A percentile compares a stretch with the other conserved stretches of the same genome.
Evolutionary conservation across 2,113 vertebrate genomes (phyloP).

Genomic region (Mus pahari): DNA sequence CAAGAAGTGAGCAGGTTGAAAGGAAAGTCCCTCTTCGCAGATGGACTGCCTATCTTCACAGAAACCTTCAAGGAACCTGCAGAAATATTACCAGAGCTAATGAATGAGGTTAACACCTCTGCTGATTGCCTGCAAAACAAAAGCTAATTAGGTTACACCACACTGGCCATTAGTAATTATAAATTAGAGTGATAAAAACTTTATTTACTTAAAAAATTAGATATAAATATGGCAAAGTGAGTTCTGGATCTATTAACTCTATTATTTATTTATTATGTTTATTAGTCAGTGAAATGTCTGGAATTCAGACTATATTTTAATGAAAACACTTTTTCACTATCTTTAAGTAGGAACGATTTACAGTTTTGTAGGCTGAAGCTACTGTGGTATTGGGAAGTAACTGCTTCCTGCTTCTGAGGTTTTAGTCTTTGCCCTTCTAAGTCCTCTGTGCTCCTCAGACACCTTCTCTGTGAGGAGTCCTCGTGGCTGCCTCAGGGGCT

Average conservation of each 20-base stretch:
- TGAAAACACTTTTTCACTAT: background rate
- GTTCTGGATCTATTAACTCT: background rate
- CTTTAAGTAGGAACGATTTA: background rate
- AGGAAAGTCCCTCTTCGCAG: background rate
- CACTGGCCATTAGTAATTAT: background rate
- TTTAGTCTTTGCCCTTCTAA: background rate
- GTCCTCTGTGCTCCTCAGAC: no score
- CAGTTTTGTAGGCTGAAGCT: background rate
- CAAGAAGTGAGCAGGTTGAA: background rate
- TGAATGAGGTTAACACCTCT: background rate
- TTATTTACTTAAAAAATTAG: background rate
- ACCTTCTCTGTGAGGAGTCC: no score
- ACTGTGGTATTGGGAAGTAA: fast-evolving
- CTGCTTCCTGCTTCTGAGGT: background rate
- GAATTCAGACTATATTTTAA: background rate
- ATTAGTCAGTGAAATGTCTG: background rate
- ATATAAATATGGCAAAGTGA: background rate
- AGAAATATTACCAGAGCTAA: background rate
- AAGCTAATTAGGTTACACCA: background rate
- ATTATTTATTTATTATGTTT: background rate
- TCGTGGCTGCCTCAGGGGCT: background rate
- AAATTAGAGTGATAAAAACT: background rate
- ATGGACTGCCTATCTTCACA: background rate
- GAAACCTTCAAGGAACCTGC: background rate
- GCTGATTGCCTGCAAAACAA: background rate